Percentiles rank a stretch among this genome's conserved stretches.
Conservation (phyloP, 37 sponge, comb jelly and placozoan genomes). For the Hormiphora californensis region DNA sequence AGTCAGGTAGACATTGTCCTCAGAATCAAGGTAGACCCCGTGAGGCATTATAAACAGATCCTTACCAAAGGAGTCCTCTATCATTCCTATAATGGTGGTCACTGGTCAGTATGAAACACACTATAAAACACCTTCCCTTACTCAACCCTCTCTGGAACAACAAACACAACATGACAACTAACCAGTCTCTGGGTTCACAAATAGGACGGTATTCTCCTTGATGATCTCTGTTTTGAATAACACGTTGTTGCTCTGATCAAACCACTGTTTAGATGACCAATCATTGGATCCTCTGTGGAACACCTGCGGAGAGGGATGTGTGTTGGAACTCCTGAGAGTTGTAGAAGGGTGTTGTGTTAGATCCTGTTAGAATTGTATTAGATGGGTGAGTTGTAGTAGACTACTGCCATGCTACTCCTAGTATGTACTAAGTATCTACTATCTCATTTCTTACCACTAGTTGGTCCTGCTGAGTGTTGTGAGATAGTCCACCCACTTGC, state of each 20-base stretch:
- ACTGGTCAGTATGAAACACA: background rate
- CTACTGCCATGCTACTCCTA: no score
- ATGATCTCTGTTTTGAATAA: background rate
- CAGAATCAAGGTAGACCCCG: conserved; percentile 73
- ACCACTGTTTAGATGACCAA: background rate
- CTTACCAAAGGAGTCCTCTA: background rate
- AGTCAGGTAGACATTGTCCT: conserved; percentile 78
- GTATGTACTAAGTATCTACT: no score
- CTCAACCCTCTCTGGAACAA: no score
- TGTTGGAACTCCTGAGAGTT: no score
- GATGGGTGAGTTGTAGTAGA: no score
- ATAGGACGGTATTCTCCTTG: background rate
- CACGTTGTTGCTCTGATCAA: background rate
- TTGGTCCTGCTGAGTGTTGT: background rate
- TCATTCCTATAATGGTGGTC: background rate
- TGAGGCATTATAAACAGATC: conserved; percentile 83
- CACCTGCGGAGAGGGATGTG: no score
- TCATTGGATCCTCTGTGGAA: no score
- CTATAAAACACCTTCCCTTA: background rate
- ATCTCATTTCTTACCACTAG: no score
- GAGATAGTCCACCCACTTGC: background rate
- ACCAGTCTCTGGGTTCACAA: background rate
- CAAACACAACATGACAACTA: no score
- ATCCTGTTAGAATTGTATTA: no score
- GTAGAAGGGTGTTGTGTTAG: no score